Evolutionary conservation across 2,797 vertebrate genomes (phyloP), one percentile per base, ranked within the genome.

Genomic region (Buphagus erythrorhynchus): DNA sequence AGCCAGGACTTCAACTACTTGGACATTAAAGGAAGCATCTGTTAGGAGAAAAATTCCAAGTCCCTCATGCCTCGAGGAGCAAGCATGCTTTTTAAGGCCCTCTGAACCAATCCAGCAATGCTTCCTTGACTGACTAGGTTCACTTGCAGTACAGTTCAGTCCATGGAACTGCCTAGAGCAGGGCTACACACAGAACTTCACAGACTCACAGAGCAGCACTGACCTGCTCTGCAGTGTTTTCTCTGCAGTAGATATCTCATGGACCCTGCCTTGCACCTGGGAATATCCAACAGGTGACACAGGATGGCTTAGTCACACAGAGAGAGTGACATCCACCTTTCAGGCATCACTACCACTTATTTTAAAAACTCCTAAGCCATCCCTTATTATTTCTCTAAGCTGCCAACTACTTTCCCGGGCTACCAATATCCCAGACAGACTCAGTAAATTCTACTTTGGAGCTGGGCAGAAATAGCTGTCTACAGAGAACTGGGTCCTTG

Each of bases 271-370:
- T 16, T 11, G 6, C 16, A 72, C 3, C 1, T 7, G 14, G 35
- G 31, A 54, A 38, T 4, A 68, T 2, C 33, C 38, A 45, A 16
- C 33, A 18, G 46, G 35, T 13, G n/a, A 67, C n/a, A 86, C 5
- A 2, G 5, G 0, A 0, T 0, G 2, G 26, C 21, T 33, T 3
- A 15, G 28, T n/a, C 8, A 11, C 49, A 25, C 48, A 42, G 22
- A 45, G 8, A n/a, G 1, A 25, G 35, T 4, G 62, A 63, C 25
- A 33, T 5, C 18, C 43, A 13, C 3, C 0, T 28, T 57, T 74
- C 20, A 18, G 16, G 26, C 29, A 28, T 25, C 9, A 1, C 71
- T 43, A 26, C 11, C 15, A 17, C 1, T 1, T 14, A 11, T 11
- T 55, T 72, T 26, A 49, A 31, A 28, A 58, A 35, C 9, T 38